These are phyloP conservation scores for Heterocephalus glaber DNA, from an alignment of 2,113 vertebrate species.

Conservation along the genomic window DNA sequence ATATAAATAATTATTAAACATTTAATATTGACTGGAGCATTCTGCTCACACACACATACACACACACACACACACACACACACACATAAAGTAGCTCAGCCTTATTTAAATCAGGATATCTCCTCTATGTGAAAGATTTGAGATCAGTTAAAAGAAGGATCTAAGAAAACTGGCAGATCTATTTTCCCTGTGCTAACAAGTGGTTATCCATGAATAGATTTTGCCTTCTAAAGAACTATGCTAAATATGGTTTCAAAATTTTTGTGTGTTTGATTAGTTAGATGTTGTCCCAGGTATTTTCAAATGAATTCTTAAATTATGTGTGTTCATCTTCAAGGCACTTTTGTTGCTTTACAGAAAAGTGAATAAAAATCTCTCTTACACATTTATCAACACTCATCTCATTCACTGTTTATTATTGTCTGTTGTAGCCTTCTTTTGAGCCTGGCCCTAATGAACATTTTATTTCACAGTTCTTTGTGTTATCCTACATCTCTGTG, in stretches of 20 bases:
- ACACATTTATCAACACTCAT: background rate
- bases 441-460: background rate
- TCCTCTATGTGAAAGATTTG: background rate
- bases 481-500: background rate
- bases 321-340: background rate
- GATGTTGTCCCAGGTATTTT: background rate
- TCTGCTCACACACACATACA: background rate
- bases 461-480: background rate
- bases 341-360: background rate
- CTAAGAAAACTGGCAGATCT: background rate
- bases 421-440: background rate
- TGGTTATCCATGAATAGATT: background rate
- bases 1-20: background rate
- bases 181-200: background rate
- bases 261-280: background rate
- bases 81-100: background rate
- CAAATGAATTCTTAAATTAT: background rate
- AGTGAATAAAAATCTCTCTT: background rate
- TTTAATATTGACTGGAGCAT: background rate
- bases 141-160: background rate
- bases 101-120: background rate
- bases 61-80: background rate
- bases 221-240: background rate
- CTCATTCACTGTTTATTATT: background rate
- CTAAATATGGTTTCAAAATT: background rate